phyloP scores from a whole-genome alignment of 2,888 invertebrate species.

The Netelia inedita region DNA sequence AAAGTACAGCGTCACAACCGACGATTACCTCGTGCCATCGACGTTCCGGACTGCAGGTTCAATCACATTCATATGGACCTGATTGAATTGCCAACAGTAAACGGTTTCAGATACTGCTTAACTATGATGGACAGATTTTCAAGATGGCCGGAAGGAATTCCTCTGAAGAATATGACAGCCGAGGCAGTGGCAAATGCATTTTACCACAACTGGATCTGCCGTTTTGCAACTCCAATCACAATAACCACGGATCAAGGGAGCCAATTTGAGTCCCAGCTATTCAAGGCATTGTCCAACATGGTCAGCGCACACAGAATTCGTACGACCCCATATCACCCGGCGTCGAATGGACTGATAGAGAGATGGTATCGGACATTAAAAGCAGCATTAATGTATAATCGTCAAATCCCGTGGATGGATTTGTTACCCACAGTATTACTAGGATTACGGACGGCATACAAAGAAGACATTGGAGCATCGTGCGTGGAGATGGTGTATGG shows the following conservation, averaged over 20 bases:
- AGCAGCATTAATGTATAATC: conserved; percentile 78
- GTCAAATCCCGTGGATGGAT: conserved; percentile 72
- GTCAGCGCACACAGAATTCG: conserved; percentile 68
- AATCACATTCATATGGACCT: conserved; percentile 84
- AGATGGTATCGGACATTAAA: conserved; percentile 83
- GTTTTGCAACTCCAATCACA: conserved; percentile 81
- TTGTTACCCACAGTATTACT: conserved; percentile 79
- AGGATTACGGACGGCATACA: conserved; percentile 75
- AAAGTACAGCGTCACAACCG: conserved; percentile 61
- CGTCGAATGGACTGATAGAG: conserved; percentile 83
- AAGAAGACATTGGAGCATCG: conserved; percentile 70
- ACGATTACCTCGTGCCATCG: conserved; percentile 1
- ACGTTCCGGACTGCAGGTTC: conserved; percentile 76
- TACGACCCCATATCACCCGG: conserved; percentile 79
- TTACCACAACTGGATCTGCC: conserved; percentile 81
- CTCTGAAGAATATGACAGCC: conserved; percentile 45
- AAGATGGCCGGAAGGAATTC: conserved; percentile 66
- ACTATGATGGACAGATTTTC: conserved; percentile 78
- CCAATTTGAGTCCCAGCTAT: conserved; percentile 77
- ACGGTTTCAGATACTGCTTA: conserved; percentile 78
- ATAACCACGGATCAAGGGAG: conserved; percentile 80
- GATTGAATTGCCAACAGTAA: conserved; percentile 81
- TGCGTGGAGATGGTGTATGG: conserved; percentile 70
- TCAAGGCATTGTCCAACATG: conserved; percentile 66
- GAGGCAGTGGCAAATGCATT: conserved; percentile 75